Conservation (phyloP, 1,140 invertebrate species). For the Microvelia longipes region DNA sequence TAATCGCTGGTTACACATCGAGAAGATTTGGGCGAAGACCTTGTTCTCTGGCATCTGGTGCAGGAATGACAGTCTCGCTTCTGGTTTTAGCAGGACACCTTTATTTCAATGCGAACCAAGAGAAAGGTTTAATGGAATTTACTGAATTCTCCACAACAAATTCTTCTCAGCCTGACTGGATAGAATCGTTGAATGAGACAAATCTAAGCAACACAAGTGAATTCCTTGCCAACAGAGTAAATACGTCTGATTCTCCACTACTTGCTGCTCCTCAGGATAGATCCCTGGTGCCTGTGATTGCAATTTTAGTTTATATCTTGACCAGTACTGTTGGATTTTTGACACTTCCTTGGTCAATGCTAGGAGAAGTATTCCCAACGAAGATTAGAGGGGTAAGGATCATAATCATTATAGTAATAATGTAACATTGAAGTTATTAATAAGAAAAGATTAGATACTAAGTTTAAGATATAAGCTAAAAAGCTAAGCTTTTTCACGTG, state of each 20-base stretch:
- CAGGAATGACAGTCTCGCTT: conserved; percentile 44
- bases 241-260: neutral
- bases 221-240: too few relatives aligned
- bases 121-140: neutral
- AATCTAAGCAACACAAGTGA: neutral
- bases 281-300: conserved; percentile 33
- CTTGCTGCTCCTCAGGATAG: neutral
- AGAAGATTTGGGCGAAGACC: conserved; percentile 39
- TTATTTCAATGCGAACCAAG: conserved; percentile 19
- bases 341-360: conserved; percentile 53
- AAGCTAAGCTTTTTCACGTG: too few relatives aligned
- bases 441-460: too few relatives aligned
- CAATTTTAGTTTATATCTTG: conserved; percentile 42
- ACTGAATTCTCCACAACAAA: neutral
- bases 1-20: conserved; percentile 36
- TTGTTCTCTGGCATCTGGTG: conserved; percentile 40
- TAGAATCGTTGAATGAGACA: neutral
- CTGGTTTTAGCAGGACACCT: conserved; percentile 35
- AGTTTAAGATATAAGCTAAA: too few relatives aligned
- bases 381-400: conserved; percentile 39
- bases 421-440: too few relatives aligned
- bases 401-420: too few relatives aligned
- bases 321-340: conserved; percentile 44
- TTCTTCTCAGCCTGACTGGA: neutral
- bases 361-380: conserved; percentile 55